A percentile compares a stretch with the other conserved stretches of the same genome.
These are phyloP conservation scores for Chloebia gouldiae DNA, from an alignment of 2,113 vertebrate species.

Conservation along the genomic window DNA sequence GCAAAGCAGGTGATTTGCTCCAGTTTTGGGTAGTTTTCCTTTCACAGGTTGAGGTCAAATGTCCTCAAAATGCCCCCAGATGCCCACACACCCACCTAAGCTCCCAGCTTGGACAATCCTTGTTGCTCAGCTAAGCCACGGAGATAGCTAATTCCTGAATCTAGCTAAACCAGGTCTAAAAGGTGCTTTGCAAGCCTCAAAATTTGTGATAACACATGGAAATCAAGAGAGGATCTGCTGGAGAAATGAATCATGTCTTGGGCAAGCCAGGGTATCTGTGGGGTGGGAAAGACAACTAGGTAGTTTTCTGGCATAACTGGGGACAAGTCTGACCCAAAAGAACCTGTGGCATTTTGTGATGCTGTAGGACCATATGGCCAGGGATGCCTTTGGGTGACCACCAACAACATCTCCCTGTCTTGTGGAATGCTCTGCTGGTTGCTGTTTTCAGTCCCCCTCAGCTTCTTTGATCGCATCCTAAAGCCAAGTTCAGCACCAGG, in stretches of 20 bases:
- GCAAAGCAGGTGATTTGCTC: background rate
- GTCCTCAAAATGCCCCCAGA: background rate
- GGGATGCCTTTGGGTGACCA: background rate
- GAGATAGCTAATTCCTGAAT: background rate
- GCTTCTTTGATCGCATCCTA: fast-evolving
- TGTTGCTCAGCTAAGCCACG: background rate
- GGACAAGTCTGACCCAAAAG: background rate
- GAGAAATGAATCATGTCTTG: background rate
- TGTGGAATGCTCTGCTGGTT: background rate
- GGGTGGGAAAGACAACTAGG: background rate
- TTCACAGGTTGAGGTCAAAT: background rate
- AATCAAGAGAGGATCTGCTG: background rate
- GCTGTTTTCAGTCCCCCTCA: background rate
- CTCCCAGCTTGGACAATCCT: background rate
- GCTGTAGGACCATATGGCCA: background rate
- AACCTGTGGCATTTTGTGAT: fast-evolving
- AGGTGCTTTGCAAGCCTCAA: background rate
- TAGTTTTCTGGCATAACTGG: background rate
- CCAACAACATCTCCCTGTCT: background rate
- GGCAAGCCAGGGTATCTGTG: background rate
- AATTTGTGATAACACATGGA: background rate
- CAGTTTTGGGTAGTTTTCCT: background rate
- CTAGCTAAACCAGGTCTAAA: background rate
- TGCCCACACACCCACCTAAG: background rate
- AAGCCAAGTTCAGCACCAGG: background rate